Conservation (phyloP, 2,113 vertebrate genomes). For the Rostratula benghalensis region DNA sequence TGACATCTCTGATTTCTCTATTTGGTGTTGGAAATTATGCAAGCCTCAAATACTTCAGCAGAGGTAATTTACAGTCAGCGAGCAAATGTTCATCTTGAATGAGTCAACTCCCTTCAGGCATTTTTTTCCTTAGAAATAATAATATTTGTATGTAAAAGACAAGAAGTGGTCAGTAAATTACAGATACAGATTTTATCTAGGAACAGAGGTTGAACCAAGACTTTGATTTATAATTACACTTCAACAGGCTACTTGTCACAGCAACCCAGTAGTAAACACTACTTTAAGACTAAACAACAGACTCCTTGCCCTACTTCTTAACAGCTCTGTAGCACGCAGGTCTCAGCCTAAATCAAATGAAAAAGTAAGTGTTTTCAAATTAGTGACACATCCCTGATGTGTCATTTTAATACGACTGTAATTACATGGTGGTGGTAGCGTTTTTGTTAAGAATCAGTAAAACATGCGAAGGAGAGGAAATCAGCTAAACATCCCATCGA, state of each 20-base stretch:
- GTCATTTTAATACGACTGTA: not conserved
- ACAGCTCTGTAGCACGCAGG: not conserved
- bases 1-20: not conserved
- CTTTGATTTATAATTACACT: slow-evolving; percentile 50
- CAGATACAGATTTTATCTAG: slow-evolving; percentile 54
- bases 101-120: slow-evolving; percentile 49
- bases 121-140: slow-evolving; percentile 56
- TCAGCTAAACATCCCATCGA: not conserved
- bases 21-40: slow-evolving; percentile 21
- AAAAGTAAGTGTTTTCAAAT: not conserved
- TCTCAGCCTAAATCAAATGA: not conserved
- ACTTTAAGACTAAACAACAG: not conserved
- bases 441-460: not conserved
- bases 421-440: not conserved
- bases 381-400: not conserved
- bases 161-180: slow-evolving; percentile 50
- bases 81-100: slow-evolving; percentile 45
- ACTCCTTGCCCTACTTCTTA: not conserved
- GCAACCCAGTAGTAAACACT: not conserved
- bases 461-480: not conserved
- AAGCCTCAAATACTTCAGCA: slow-evolving; percentile 45
- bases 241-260: slow-evolving; percentile 60
- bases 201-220: slow-evolving; percentile 14
- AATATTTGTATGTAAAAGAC: slow-evolving; percentile 41
- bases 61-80: slow-evolving; percentile 22